phyloP scores from a whole-genome alignment of 2,888 invertebrate genomes.

The Limnephilus rhombicus region DNA sequence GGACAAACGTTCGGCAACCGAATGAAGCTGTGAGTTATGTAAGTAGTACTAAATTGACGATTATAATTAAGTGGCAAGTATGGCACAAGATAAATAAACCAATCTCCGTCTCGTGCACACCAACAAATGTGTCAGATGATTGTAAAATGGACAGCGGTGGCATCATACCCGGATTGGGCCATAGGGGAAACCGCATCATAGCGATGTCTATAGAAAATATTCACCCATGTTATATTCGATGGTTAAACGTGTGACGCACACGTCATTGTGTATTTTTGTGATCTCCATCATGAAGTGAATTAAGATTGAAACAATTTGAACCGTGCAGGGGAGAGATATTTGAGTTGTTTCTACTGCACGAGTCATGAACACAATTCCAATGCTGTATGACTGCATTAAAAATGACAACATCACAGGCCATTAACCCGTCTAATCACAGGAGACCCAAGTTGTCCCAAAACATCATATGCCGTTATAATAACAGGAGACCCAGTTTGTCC shows the following conservation, averaged over 20 bases:
- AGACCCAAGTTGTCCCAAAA: too few relatives aligned
- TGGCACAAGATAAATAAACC: constrained; percentile 52
- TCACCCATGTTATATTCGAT: not conserved
- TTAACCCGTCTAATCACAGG: too few relatives aligned
- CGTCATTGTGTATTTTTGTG: not conserved
- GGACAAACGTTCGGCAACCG: constrained; percentile 20
- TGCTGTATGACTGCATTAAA: not conserved
- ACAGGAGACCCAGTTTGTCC: too few relatives aligned
- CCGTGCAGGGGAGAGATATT: not conserved
- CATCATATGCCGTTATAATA: too few relatives aligned
- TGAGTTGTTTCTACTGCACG: not conserved
- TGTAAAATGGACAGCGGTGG: constrained; percentile 48
- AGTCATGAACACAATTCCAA: not conserved
- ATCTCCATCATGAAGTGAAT: not conserved
- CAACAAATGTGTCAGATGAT: constrained; percentile 38
- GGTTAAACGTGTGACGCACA: not conserved
- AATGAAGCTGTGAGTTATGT: constrained; percentile 28
- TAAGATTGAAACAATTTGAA: not conserved
- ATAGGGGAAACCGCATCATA: not conserved
- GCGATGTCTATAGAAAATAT: not conserved
- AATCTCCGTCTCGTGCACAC: constrained; percentile 43
- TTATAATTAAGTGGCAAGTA: constrained; percentile 55
- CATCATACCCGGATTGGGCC: constrained; percentile 43
- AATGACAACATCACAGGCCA: not conserved
- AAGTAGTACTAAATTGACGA: constrained; percentile 51